Percentiles rank a stretch among this genome's conserved stretches.
phyloP scores from a whole-genome alignment of 2,888 invertebrate genomes.

The Omphaloscelis lunosa region DNA sequence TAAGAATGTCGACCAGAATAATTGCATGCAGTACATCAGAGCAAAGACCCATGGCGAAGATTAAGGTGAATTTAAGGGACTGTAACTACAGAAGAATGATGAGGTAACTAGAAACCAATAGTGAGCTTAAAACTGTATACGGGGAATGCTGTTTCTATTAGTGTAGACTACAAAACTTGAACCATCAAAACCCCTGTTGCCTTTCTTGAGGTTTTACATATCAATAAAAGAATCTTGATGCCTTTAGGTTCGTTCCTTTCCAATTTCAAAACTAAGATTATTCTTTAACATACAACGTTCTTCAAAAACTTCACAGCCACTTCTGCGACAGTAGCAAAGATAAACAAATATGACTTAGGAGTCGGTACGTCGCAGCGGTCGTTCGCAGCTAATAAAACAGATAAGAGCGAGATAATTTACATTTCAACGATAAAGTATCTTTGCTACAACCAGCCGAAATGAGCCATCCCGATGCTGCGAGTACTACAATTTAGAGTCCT shows the following conservation, averaged over 20 bases:
- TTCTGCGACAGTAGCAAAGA: constrained; percentile 37
- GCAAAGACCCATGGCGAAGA: too few species aligned
- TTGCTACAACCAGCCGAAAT: constrained; percentile 85
- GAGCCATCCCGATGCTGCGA: constrained; percentile 86
- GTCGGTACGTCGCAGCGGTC: constrained; percentile 61
- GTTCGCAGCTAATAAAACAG: constrained; percentile 84
- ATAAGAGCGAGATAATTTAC: constrained; percentile 85
- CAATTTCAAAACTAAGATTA: not conserved
- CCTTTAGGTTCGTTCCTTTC: not conserved
- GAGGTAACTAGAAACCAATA: too few species aligned
- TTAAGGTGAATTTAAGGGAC: not conserved
- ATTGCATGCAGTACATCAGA: not conserved
- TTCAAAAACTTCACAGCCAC: constrained; percentile 11
- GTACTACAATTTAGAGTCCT: constrained; percentile 87
- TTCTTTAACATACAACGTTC: not conserved
- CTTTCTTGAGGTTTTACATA: not conserved
- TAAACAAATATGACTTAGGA: constrained; percentile 62
- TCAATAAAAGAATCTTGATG: not conserved
- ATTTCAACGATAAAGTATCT: constrained; percentile 84
- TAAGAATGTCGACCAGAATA: not conserved
- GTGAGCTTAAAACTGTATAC: not conserved
- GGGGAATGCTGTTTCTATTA: too few species aligned
- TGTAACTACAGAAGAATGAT: not conserved
- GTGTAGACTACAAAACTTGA: not conserved
- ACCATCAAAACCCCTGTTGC: too few species aligned